Base-by-base conservation (phyloP, 2,797 vertebrate species). In the Neoniphon sammara region DNA sequence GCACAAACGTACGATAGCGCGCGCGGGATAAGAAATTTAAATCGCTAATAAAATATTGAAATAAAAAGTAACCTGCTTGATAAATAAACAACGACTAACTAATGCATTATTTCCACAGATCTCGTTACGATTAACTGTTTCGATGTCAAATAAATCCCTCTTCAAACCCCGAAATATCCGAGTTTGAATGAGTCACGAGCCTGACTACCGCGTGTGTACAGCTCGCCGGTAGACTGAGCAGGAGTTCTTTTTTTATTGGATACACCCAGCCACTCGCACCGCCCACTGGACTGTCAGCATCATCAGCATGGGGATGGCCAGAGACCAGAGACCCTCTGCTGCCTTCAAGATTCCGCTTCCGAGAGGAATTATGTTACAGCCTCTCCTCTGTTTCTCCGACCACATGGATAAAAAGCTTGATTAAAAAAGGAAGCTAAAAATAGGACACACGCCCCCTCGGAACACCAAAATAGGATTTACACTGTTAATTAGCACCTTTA, bases 11-110 rank as follows among this genome's bases (percentile, higher is more conserved):
- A 66, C 15, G 17, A 68, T 66, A 84, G 84, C 88, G 91, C 83
- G 90, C 87, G 92, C 91, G 91, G 88, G 89, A 90, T 72, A 73
- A 81, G 34, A 31, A 72, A 81, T 75, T 6, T 12, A 10, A 62
- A 53, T n/a, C 0, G 27, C 66, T 56, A 47, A 12, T 46, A 12
- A 82, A 83, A 82, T 50, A 5, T 46, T 5, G 23, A 17, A 30
- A 2, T 8, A 0, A 36, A 0, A 61, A 71, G 54, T 65, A 68
- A 74, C 34, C 73, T 17, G 12, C 42, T n/a, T 21, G 2, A 18
- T 11, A 5, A 52, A 18, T 27, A 11, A 65, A 60, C 34, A 58
- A 44, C 15, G 34, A 31, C 18, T 36, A 0, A 52, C n/a, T 27
- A 2, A 2, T 8, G 12, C 10, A 34, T 18, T 10, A 7, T 4